Evolutionary conservation across 2,113 vertebrate genomes (phyloP).

Genomic region (Chlorodrepanis virens): DNA sequence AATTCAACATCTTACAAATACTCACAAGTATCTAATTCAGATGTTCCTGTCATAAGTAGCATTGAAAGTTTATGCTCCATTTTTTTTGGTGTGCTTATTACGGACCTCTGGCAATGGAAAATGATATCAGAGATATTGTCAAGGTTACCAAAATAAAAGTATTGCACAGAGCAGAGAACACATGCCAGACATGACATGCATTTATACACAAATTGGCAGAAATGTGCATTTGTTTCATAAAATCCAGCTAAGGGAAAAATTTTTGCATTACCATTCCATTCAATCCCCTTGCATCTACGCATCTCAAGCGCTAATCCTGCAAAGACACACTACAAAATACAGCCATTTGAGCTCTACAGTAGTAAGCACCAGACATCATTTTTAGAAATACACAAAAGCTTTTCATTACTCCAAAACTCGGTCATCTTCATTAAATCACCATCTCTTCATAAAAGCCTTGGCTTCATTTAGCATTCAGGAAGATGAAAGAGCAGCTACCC

Average conservation of each 20-base stretch:
- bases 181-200: neutral
- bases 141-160: constrained; percentile 30
- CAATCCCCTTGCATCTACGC: neutral
- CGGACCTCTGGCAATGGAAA: neutral
- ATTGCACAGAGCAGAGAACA: neutral
- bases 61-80: neutral
- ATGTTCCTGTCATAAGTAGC: neutral
- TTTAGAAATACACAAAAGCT: constrained; percentile 39
- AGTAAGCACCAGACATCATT: neutral
- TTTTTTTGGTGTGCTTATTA: neutral
- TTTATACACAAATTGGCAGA: neutral
- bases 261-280: neutral
- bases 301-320: neutral
- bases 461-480: constrained; percentile 50
- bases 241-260: neutral
- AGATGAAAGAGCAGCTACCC: constrained; percentile 52
- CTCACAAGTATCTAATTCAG: neutral
- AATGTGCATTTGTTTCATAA: neutral
- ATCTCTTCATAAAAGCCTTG: constrained; percentile 45
- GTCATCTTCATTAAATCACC: constrained; percentile 64
- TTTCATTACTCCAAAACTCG: constrained; percentile 49
- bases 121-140: neutral
- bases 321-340: neutral
- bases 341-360: neutral
- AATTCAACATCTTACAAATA: neutral